These are phyloP conservation scores for Pseudochirops cupreus DNA, from an alignment of 2,797 vertebrate species.

Conservation along the genomic window DNA sequence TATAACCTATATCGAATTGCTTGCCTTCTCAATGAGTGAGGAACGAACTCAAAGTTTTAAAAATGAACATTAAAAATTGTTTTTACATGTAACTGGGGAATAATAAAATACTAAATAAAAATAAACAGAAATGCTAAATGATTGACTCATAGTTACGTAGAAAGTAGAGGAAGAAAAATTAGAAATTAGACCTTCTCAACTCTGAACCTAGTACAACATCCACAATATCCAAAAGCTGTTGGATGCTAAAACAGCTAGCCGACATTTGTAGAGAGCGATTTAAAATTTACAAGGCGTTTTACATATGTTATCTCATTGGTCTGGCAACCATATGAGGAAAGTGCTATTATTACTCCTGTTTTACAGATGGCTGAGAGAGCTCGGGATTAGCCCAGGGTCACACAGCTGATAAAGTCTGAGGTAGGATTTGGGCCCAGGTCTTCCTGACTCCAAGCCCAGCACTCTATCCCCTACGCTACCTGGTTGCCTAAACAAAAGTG, in stretches of 20 bases:
- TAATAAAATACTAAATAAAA: too few relatives aligned
- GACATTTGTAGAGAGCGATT: neutral
- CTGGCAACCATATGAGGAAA: neutral
- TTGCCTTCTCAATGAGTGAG: too few relatives aligned
- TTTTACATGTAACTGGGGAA: too few relatives aligned
- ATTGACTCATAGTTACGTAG: neutral
- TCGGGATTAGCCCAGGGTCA: neutral
- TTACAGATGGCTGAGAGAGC: neutral
- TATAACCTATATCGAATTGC: too few relatives aligned
- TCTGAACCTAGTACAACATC: neutral
- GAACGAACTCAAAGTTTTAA: too few relatives aligned
- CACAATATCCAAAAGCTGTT: neutral
- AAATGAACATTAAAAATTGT: too few relatives aligned
- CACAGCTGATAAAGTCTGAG: neutral
- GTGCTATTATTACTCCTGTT: neutral
- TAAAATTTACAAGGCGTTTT: neutral
- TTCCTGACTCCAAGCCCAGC: neutral
- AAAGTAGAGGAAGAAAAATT: neutral
- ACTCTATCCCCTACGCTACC: neutral
- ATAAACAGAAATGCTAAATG: neutral
- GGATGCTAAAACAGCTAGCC: neutral
- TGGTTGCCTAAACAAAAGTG: neutral
- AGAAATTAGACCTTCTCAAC: neutral
- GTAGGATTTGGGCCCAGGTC: neutral
- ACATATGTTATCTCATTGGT: neutral